These are phyloP conservation scores for Ostrea edulis DNA, from an alignment of 1,140 invertebrate genomes.

Conservation along the genomic window DNA sequence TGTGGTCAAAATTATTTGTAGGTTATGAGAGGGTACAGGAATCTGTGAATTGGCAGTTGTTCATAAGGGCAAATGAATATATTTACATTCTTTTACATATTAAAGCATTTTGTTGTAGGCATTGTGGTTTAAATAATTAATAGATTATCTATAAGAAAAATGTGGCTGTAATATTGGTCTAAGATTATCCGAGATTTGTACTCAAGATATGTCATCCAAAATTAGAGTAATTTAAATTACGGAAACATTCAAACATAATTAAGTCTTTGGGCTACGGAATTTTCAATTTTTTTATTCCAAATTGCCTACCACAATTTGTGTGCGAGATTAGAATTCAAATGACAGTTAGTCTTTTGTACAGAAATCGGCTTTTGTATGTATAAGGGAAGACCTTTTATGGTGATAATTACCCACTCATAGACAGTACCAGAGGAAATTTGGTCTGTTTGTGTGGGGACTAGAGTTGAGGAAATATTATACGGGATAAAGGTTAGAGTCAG, in stretches of 20 bases:
- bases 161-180: not conserved
- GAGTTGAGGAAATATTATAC: not conserved
- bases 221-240: slow-evolving; percentile 1
- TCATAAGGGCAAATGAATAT: not conserved
- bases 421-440: not conserved
- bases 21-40: not conserved
- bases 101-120: not conserved
- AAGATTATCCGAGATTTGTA: slow-evolving; percentile 19
- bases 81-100: slow-evolving; percentile 25
- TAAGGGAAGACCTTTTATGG: not conserved
- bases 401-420: not conserved
- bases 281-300: not conserved
- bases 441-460: not conserved
- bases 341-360: not conserved
- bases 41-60: not conserved
- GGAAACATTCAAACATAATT: not conserved
- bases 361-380: not conserved
- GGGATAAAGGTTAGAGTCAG: not conserved
- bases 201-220: slow-evolving; percentile 10
- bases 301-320: not conserved
- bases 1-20: not conserved
- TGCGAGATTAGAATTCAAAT: not conserved
- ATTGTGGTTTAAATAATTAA: slow-evolving; percentile 34
- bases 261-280: not conserved
- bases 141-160: slow-evolving; percentile 22